These are phyloP conservation scores for Zaprionus capensis DNA, from an alignment of 1,140 invertebrate species.

Conservation along the genomic window DNA sequence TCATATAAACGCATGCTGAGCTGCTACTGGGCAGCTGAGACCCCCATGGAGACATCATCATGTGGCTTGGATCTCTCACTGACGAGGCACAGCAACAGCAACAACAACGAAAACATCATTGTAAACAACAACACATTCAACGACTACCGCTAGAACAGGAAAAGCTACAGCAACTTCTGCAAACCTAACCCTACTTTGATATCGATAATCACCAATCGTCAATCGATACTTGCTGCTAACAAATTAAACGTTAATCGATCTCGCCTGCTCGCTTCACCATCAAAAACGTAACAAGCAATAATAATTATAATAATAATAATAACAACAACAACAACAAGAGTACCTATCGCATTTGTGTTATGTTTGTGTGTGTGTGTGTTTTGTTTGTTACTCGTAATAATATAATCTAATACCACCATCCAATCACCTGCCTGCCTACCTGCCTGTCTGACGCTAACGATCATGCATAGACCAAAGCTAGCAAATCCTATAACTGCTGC, in stretches of 20 bases:
- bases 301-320: conserved; percentile 3
- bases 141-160: conserved; percentile 2
- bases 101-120: conserved; percentile 29
- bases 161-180: conserved; percentile 37
- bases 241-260: conserved; percentile 15
- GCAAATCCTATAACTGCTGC: conserved; percentile 77
- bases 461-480: conserved; percentile 83
- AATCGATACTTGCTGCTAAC: conserved; percentile 18
- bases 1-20: conserved; percentile 45
- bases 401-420: conserved; percentile 30
- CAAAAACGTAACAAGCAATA: conserved; percentile 31
- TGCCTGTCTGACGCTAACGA: conserved; percentile 62
- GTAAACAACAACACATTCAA: conserved; percentile 15
- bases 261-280: conserved; percentile 25
- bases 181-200: conserved; percentile 39
- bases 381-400: conserved; percentile 63
- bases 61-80: conserved; percentile 55
- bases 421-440: conserved; percentile 30
- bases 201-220: conserved; percentile 41
- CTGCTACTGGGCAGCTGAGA: conserved; percentile 61
- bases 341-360: conserved; percentile 56
- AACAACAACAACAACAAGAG: conserved; percentile 14
- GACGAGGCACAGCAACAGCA: conserved; percentile 30
- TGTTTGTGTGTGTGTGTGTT: conserved; percentile 64
- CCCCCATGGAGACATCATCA: conserved; percentile 63